Base-by-base conservation (phyloP, 2,888 invertebrate species). In the Epirrita christyi region DNA sequence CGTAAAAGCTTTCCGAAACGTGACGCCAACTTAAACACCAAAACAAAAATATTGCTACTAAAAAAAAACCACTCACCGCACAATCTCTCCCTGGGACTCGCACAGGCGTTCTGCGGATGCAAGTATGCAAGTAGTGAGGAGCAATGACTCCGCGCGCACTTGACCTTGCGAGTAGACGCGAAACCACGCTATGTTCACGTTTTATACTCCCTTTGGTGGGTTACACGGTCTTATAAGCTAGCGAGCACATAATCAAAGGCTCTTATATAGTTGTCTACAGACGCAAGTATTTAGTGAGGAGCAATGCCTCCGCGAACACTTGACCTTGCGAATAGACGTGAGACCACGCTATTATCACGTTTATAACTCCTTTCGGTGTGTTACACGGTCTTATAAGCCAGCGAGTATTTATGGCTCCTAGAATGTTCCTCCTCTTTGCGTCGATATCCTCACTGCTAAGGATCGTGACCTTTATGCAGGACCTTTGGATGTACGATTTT, bases 121-220 rank as follows among this genome's bases (percentile, higher is more conserved):
- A 75, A 67, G 75, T 77, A 80, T 79, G 78, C 81, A n/a, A n/a
- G n/a, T n/a, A 67, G 64, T 78, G 80, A 78, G 75, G 90, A 88
- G 90, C 91, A 91, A 90, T 91, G 90, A 91, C 91, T 91, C 73
- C 77, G 81, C 77, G 84, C 85, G 86, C 85, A 82, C 89, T 87
- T 90, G 90, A 90, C 90, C 90, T 90, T 90, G 89, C 78, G 77
- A 85, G 88, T 90, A 86, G 80, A 85, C 84, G 88, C 90, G 85
- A 89, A 88, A 83, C 81, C 76, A 68, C 77, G 75, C 75, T 75
- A 72, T 78, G 78, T 85, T 86, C 89, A 82, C 81, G 86, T 88
- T 91, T 87, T 91, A 91, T 91, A 91, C 87, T 79, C 72, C 77
- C 80, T 70, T 68, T 67, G 58, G 1, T 11, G 59, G 37, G 59